A percentile compares a stretch with the other conserved stretches of the same genome.
Conservation (phyloP, 1,140 invertebrate genomes). For the Ceratoteleas bidentatus region DNA sequence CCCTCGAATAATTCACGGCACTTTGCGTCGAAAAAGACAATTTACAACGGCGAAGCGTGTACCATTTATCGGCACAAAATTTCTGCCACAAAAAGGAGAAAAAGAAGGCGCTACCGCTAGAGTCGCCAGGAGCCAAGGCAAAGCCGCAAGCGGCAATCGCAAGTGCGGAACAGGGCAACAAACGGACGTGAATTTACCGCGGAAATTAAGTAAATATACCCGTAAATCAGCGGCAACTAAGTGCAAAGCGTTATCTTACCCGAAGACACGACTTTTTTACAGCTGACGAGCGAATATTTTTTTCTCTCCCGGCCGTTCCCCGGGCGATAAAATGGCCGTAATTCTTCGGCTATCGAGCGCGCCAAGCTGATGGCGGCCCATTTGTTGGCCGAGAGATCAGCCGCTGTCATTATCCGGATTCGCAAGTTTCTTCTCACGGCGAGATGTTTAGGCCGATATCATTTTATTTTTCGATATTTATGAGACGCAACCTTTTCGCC, state of each 20-base stretch:
- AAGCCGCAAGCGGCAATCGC: not conserved
- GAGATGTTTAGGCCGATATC: slow-evolving; percentile 45
- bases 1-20: too few species aligned
- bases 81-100: not conserved
- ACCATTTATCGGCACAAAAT: too few species aligned
- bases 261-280: slow-evolving; percentile 28
- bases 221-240: slow-evolving; percentile 35
- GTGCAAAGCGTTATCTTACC: slow-evolving; percentile 47
- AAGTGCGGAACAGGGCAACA: not conserved
- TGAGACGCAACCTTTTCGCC: slow-evolving; percentile 34
- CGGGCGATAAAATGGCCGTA: slow-evolving; percentile 26
- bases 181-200: not conserved
- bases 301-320: not conserved
- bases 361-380: slow-evolving; percentile 38
- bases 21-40: too few species aligned
- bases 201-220: slow-evolving; percentile 10
- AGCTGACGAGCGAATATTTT: slow-evolving; percentile 29
- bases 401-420: slow-evolving; percentile 50
- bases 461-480: slow-evolving; percentile 46
- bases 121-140: not conserved
- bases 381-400: slow-evolving; percentile 53
- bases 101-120: not conserved
- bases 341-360: slow-evolving; percentile 39
- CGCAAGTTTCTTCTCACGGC: slow-evolving; percentile 29
- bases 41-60: too few species aligned